Evolutionary conservation across 2,113 vertebrate species (phyloP), one percentile per base, ranked within the genome.

Genomic region (Aramus guarauna): DNA sequence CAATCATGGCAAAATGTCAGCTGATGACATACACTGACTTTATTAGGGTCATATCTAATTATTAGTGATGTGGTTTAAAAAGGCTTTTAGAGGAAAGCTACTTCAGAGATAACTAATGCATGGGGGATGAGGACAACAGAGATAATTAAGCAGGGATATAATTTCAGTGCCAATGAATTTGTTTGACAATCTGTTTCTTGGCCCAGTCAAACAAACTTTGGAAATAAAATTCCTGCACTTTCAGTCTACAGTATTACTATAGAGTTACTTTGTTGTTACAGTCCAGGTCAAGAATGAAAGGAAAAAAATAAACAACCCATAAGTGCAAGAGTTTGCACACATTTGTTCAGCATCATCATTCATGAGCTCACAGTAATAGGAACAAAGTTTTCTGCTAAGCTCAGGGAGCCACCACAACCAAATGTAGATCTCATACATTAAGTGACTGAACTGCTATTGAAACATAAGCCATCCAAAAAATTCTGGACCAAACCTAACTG

Each of bases 141-240:
- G 52, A 69, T 56, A 90, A 91, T 91, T 75, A 75, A 84, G 74
- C 37, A 84, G 59, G 62, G 78, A 83, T 95, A 83, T 87, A 6
- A 75, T 92, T 90, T 94, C 71, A 93, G 78, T 74, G 85, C 74
- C 64, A 75, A 73, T 87, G 76, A 92, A 71, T 90, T 87, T 95
- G 71, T 95, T 96, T 97, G 96, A 97, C 96, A 96, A 52, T 53
- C 48, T 78, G 60, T 64, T 93, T 73, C 66, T 83, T n/a, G 26
- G 66, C 15, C 53, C 56, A 94, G 79, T 68, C 53, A 82, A 94
- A 92, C 80, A 94, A 85, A 30, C 34, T 53, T 56, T 71, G 23
- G 41, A 92, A 96, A 86, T 79, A 90, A 81, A 87, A 94, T 63
- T 76, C 39, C 55, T 87, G 45, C 27, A 76, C 66, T 90, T 84